These are phyloP conservation scores for Pterostichus niger DNA, from an alignment of 2,888 invertebrate genomes.

Conservation along the genomic window DNA sequence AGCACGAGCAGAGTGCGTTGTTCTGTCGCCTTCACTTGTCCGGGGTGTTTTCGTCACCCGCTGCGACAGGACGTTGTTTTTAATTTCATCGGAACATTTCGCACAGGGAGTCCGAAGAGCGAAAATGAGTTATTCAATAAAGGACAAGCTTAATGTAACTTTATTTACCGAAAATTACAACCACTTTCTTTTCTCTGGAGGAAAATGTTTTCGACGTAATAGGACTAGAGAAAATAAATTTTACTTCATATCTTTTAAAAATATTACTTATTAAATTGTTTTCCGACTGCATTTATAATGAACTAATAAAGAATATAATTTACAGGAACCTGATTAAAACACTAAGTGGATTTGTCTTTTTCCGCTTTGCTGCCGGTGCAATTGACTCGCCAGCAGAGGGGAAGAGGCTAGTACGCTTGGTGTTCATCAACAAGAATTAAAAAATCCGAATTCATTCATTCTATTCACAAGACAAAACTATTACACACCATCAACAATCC, in stretches of 20 bases:
- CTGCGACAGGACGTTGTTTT: constrained; percentile 39
- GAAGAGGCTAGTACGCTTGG: constrained; percentile 78
- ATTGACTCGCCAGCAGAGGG: constrained; percentile 81
- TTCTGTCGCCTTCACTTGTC: constrained; percentile 27
- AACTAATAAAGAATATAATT: not conserved
- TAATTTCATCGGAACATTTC: constrained; percentile 30
- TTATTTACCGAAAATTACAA: constrained; percentile 14
- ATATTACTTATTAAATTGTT: no score
- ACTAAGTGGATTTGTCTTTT: constrained; percentile 81
- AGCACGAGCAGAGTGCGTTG: constrained; percentile 47
- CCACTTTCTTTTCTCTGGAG: not conserved
- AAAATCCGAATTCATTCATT: constrained; percentile 24
- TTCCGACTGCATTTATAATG: no score
- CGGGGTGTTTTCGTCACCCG: not conserved
- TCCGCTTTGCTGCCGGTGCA: constrained; percentile 83
- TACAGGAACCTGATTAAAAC: constrained; percentile 53
- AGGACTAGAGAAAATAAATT: no score
- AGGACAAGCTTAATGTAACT: constrained; percentile 9
- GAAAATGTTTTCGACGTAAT: no score
- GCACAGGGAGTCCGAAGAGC: constrained; percentile 18
- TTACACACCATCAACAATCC: not conserved
- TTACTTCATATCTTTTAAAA: no score
- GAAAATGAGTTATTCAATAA: constrained; percentile 43
- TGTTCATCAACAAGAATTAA: constrained; percentile 52
- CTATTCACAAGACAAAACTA: not conserved